Evolutionary conservation across 2,888 invertebrate genomes (phyloP), one percentile per base, ranked within the genome.

Genomic region (Dusona sp.): DNA sequence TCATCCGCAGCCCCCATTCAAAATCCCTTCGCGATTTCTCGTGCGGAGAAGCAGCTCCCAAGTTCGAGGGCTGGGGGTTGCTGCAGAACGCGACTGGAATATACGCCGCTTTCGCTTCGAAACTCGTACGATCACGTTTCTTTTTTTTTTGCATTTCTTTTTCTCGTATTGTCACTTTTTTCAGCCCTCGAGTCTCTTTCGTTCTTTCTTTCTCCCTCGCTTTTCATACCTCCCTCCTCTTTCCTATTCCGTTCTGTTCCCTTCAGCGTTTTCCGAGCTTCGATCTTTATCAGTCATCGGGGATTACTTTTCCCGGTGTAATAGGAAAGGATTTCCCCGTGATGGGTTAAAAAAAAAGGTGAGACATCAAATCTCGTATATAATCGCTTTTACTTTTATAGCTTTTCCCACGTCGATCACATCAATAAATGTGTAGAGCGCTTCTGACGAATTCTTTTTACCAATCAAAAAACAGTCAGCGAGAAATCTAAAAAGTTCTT

Each of bases 1-100:
- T 64, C 67, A 42, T 78, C 79, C 77, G 67, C 64, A 54, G 57
- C 67, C 82, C 51, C 68, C 72, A 64, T 72, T 80, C 79, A 64
- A 80, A 80, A 80, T 80, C 72, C 79, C 79, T 80, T 72, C 79
- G 74, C 79, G 83, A 83, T 83, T 86, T 83, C 77, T 79, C 86
- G 83, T 79, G 77, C 83, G 61, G 33, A 68, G 36, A 72, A 73
- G 80, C 61, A 61, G 65, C 33, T 48, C 64, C 64, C 84, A 77
- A 68, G 45, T 77, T 25, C 7, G 64, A 22, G n/a, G 48, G 42
- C 4, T 16, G 48, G 54, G n/a, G 74, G 45, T 74, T 73, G 74
- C 57, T 73, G 73, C 81, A 74, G 25, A 82, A 85, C 85, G 85
- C 82, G 85, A 82, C 67, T 51, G 74, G 79, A 85, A 82, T 82